A percentile compares a stretch with the other conserved stretches of the same genome.
phyloP scores from a whole-genome alignment of 2,888 invertebrate species.

The Rotaria macrura region DNA sequence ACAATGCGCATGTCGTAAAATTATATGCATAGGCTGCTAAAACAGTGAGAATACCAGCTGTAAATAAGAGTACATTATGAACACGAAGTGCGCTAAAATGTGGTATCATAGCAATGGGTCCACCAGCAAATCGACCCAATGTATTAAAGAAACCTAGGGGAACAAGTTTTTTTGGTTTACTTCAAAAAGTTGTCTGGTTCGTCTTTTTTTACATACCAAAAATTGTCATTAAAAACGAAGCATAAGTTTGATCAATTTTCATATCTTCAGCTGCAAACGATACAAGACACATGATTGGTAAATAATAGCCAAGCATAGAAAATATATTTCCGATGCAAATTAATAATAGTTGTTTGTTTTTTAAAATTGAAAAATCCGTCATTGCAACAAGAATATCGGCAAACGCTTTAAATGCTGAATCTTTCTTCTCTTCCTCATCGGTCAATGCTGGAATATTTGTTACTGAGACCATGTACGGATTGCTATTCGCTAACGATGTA shows the following conservation, averaged over 20 bases:
- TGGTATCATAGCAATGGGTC: neutral
- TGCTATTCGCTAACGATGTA: neutral
- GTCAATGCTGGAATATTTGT: neutral
- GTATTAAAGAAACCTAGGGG: neutral
- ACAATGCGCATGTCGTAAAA: neutral
- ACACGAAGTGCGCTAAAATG: neutral
- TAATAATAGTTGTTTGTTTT: constrained; percentile 16
- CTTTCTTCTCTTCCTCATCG: neutral
- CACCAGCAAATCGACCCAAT: neutral
- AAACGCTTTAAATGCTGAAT: neutral
- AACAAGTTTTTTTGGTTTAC: neutral
- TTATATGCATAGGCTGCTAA: neutral
- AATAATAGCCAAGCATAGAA: constrained; percentile 12
- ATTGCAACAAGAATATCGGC: neutral
- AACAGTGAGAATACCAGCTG: neutral
- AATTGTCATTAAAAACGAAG: neutral
- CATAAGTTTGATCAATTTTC: neutral
- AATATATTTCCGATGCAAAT: constrained; percentile 16
- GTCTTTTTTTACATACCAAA: neutral
- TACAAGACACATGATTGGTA: constrained; percentile 11
- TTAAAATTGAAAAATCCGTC: neutral
- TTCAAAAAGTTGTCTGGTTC: neutral
- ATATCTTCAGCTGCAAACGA: neutral
- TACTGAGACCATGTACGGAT: neutral
- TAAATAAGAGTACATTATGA: neutral